Conservation (phyloP, 2,113 vertebrate genomes). For the Rhinolophus sinicus region DNA sequence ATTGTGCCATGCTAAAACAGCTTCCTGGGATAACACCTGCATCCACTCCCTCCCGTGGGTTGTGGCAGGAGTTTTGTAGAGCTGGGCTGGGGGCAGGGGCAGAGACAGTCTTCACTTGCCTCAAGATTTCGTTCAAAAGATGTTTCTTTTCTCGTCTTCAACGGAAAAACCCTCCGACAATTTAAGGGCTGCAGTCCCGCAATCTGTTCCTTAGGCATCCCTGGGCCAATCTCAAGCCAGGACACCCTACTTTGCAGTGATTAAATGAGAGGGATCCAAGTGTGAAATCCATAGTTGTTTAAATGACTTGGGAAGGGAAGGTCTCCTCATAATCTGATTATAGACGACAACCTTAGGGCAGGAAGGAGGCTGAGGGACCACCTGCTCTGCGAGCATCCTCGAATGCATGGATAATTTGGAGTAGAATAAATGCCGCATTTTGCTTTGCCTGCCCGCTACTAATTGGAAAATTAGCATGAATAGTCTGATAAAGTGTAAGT, state of each 20-base stretch:
- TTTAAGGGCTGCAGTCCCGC: background rate
- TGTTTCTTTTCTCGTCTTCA: background rate
- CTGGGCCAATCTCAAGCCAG: background rate
- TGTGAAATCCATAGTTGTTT: background rate
- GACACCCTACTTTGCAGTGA: background rate
- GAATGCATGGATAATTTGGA: background rate
- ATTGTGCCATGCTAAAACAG: background rate
- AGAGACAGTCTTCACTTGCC: background rate
- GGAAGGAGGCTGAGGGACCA: background rate
- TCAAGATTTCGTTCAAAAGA: background rate
- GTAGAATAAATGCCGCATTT: slow-evolving; percentile 19
- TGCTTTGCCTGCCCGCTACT: slow-evolving; percentile 9
- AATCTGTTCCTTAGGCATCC: too few species aligned
- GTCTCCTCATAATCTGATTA: background rate
- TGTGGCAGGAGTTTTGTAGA: background rate
- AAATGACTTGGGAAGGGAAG: background rate
- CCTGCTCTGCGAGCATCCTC: background rate
- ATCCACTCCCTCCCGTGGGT: accelerated
- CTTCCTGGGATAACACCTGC: background rate
- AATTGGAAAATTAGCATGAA: slow-evolving; percentile 52
- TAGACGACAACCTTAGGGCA: background rate
- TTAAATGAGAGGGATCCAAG: background rate
- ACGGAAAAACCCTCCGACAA: background rate
- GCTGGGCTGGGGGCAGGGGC: accelerated
- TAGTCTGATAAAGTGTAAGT: slow-evolving; percentile 38